These are phyloP conservation scores for Stegastes partitus DNA, from an alignment of 2,113 vertebrate species.

Conservation along the genomic window DNA sequence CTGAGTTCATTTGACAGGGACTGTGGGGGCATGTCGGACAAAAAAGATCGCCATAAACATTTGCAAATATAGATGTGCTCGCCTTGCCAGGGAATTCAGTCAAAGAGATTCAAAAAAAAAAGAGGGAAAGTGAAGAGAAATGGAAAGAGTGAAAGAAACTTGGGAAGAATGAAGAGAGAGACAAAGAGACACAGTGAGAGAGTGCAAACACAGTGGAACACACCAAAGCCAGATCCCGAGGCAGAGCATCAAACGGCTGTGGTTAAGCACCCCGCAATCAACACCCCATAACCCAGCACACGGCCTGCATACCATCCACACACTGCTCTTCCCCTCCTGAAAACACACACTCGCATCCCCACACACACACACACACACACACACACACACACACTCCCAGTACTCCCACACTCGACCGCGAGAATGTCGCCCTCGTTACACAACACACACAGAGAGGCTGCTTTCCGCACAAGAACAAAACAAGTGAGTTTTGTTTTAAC, in stretches of 20 bases:
- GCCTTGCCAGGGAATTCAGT: constrained; percentile 5
- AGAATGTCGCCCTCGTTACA: constrained; percentile 65
- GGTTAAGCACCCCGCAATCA: constrained; percentile 80
- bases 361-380: constrained; percentile 10
- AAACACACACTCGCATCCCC: constrained; percentile 46
- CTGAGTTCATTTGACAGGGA: constrained; percentile 2
- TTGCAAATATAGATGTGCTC: constrained; percentile 23
- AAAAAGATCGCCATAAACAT: constrained; percentile 19
- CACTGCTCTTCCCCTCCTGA: constrained; percentile 46
- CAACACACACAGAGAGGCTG: constrained; percentile 38
- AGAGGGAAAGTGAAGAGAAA: background rate
- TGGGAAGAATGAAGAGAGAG: constrained; percentile 6
- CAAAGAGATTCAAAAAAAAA: constrained; percentile 1
- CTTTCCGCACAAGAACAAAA: constrained; percentile 62
- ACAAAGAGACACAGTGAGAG: constrained; percentile 34
- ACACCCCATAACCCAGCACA: constrained; percentile 81
- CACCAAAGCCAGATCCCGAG: constrained; percentile 64
- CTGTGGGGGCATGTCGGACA: background rate
- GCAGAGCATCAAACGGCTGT: constrained; percentile 75
- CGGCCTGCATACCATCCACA: constrained; percentile 72
- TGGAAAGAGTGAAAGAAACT: background rate
- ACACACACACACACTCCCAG: constrained; percentile 37
- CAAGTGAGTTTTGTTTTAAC: constrained; percentile 59
- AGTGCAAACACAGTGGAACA: constrained; percentile 62
- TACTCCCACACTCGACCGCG: constrained; percentile 46